A percentile compares a stretch with the other conserved stretches of the same genome.
Evolutionary conservation across 2,888 invertebrate genomes (phyloP).

Genomic region (Brachypterus glaber): DNA sequence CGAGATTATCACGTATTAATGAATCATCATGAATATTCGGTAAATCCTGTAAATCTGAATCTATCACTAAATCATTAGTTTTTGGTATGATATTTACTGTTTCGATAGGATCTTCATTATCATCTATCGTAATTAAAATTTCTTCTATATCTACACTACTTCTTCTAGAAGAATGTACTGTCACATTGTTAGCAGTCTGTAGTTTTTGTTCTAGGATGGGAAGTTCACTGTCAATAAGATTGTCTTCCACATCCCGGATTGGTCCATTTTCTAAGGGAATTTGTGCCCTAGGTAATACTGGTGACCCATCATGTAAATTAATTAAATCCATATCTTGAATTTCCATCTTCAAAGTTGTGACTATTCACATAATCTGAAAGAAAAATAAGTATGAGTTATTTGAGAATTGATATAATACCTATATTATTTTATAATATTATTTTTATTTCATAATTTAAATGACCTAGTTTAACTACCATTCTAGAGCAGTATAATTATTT

Average conservation of each 20-base stretch:
- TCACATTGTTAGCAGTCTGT: slow-evolving; percentile 24
- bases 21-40: slow-evolving; percentile 11
- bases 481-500: no score
- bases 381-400: no score
- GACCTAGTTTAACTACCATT: no score
- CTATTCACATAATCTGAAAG: no score
- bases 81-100: no score
- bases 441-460: no score
- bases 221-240: slow-evolving; percentile 36
- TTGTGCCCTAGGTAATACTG: slow-evolving; percentile 27
- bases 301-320: slow-evolving; percentile 34
- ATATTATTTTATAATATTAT: no score
- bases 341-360: slow-evolving; percentile 25
- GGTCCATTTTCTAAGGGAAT: slow-evolving; percentile 18
- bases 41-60: slow-evolving; percentile 15
- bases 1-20: slow-evolving; percentile 24
- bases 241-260: slow-evolving; percentile 27
- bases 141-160: slow-evolving; percentile 35
- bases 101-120: slow-evolving; percentile 24
- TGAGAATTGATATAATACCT: no score
- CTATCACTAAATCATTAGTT: slow-evolving; percentile 20
- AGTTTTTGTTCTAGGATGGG: slow-evolving; percentile 35
- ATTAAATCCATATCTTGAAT: slow-evolving; percentile 29
- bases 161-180: slow-evolving; percentile 9
- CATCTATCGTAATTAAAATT: slow-evolving; percentile 36